Base-by-base conservation (phyloP, 2,113 vertebrate genomes). In the Carollia perspicillata region DNA sequence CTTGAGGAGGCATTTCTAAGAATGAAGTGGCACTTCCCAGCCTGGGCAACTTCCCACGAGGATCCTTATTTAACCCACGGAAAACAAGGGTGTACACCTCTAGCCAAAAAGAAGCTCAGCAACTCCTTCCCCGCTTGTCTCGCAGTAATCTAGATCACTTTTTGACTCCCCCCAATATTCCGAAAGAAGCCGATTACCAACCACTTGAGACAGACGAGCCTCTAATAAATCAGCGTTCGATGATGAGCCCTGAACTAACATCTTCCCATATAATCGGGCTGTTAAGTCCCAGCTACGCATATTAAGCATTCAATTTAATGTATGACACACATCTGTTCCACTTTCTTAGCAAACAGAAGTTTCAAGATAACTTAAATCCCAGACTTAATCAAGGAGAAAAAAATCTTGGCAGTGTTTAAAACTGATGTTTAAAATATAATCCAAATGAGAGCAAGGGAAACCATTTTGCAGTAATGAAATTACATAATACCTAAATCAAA, bases 1-100 rank as follows among this genome's bases (percentile, higher is more conserved):
- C 95, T 58, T 91, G 88, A 97, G 81, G 86, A 96, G 94, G 94
- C 95, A 97, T 94, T 96, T 97, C 96, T 97, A 97, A 98, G 97
- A 97, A 97, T 86, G 95, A 97, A 89, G 93, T 47, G 81, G 97
- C 97, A 98, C 93, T 97, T 97, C 85, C 84, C 95, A 96, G 97
- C 91, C 95, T 94, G 96, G 94, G 94, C 84, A 51, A 84, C 77
- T 37, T 94, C 96, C 97, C 96, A 97, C 96, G 26, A 77, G 77
- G 69, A 97, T 97, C 96, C 81, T 97, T 89, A 95, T 95, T 96
- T 98, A 96, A 97, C 87, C 87, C 65, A 89, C 8, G 23, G 63
- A 88, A 97, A 95, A 87, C 58, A 40, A 40, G 17, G 22, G 22
- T 40, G 53, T 77, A 63, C 40, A 55, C 33, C 40, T 90, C 71